phyloP scores from a whole-genome alignment of 2,113 vertebrate genomes.

The Passer domesticus region DNA sequence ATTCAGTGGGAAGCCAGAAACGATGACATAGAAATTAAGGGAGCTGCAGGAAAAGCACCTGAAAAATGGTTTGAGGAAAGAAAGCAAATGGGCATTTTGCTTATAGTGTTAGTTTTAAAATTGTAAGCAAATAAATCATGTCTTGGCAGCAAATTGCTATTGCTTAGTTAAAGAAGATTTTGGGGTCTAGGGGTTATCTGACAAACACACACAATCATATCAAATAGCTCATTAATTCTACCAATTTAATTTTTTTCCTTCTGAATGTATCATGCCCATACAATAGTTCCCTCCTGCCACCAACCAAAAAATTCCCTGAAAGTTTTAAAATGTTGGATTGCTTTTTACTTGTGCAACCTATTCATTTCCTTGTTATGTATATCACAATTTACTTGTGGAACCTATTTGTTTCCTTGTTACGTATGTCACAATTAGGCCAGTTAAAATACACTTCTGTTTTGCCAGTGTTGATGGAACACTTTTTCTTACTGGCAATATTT shows the following conservation, averaged over 20 bases:
- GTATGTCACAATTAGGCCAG: not conserved
- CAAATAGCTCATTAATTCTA: not conserved
- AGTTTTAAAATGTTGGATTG: not conserved
- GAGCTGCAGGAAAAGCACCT: not conserved
- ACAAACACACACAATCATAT: not conserved
- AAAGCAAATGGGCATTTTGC: not conserved
- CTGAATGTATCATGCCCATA: not conserved
- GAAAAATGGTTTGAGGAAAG: not conserved
- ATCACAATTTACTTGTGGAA: not conserved
- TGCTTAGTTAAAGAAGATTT: not conserved
- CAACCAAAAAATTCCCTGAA: not conserved
- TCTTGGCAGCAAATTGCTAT: not conserved
- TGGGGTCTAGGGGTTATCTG: not conserved
- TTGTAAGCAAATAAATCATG: not conserved
- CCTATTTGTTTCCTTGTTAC: not conserved
- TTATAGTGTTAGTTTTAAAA: not conserved
- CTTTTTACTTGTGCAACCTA: not conserved
- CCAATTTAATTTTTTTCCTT: not conserved
- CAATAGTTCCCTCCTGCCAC: not conserved
- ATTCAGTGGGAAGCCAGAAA: not conserved
- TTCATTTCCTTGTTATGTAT: not conserved
- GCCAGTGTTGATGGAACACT: not conserved
- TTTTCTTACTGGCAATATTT: not conserved
- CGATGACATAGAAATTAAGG: not conserved
- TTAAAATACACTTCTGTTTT: not conserved